A percentile compares a stretch with the other conserved stretches of the same genome.
These are phyloP conservation scores for Fragum sueziense DNA, from an alignment of 2,888 invertebrate species.

Conservation along the genomic window DNA sequence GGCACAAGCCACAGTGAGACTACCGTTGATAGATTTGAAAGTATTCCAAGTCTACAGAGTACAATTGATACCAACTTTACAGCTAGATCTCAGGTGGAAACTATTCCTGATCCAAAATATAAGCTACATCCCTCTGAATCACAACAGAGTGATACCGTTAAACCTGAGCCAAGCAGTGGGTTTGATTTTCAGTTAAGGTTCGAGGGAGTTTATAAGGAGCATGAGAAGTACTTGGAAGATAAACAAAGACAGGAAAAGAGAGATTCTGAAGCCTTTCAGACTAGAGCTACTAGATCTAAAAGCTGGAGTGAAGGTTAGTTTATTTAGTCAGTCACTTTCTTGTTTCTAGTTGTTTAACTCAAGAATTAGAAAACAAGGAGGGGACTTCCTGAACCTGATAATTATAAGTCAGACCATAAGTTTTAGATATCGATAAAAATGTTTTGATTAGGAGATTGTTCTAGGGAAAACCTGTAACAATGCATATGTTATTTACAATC, in stretches of 20 bases:
- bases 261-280: constrained; percentile 1
- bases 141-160: background rate
- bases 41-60: constrained; percentile 73
- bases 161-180: constrained; percentile 2
- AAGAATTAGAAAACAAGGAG: too few species aligned
- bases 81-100: background rate
- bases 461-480: too few species aligned
- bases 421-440: too few species aligned
- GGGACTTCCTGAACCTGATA: too few species aligned
- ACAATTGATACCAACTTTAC: constrained; percentile 78
- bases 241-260: constrained; percentile 36
- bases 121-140: background rate
- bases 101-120: background rate
- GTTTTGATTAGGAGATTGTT: too few species aligned
- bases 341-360: too few species aligned
- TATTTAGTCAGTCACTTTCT: too few species aligned
- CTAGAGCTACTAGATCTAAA: constrained; percentile 54
- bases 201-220: constrained; percentile 72
- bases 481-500: too few species aligned
- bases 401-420: too few species aligned
- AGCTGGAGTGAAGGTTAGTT: constrained; percentile 77
- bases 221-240: constrained; percentile 63
- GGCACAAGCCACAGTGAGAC: background rate
- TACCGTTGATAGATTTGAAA: constrained; percentile 49
- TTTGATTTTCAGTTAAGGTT: constrained; percentile 74